Evolutionary conservation across 2,113 vertebrate species (phyloP).

Genomic region (Aramus guarauna): DNA sequence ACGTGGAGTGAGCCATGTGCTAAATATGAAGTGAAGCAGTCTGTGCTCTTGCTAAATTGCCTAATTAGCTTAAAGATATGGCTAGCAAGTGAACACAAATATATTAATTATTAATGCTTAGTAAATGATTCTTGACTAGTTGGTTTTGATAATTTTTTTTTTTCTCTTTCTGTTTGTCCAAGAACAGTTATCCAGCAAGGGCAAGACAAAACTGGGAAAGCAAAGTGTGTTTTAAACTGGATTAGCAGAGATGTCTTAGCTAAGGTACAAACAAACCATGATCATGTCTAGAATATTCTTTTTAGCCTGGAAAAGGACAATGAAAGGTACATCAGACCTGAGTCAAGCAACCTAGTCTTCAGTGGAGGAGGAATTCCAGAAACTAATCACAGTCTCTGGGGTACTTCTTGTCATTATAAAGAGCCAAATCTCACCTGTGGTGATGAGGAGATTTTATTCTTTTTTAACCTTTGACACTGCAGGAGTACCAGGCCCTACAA

Average conservation of each 20-base stretch:
- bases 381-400: neutral
- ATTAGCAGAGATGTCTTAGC: neutral
- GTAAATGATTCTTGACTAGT: neutral
- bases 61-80: neutral
- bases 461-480: too few relatives aligned
- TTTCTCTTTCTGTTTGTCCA: neutral
- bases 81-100: neutral
- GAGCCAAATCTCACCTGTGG: neutral
- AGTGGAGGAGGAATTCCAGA: neutral
- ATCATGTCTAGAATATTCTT: neutral
- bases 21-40: neutral
- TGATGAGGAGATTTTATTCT: neutral
- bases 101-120: neutral
- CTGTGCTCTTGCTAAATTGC: neutral
- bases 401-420: neutral
- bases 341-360: neutral
- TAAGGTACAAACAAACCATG: neutral
- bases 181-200: neutral
- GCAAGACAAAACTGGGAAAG: neutral
- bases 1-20: accelerated
- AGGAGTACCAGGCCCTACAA: neutral
- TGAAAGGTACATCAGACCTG: neutral
- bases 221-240: neutral
- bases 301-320: neutral
- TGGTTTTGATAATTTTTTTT: neutral